These are phyloP conservation scores for Daubentonia madagascariensis DNA, from an alignment of 2,113 vertebrate species.

Conservation along the genomic window DNA sequence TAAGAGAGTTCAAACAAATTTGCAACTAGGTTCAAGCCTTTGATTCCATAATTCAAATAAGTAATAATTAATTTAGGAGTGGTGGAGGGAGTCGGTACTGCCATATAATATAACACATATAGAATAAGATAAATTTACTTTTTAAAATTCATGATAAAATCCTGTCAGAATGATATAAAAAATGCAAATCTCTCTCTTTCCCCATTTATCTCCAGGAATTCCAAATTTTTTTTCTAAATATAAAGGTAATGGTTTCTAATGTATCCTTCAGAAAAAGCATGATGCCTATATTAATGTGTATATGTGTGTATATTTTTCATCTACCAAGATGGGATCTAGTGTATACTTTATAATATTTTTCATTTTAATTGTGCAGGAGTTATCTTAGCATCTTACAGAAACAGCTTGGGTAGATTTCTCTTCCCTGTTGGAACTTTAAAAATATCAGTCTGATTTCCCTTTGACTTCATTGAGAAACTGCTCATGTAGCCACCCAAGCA, in stretches of 20 bases:
- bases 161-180: neutral
- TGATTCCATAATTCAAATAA: slow-evolving; percentile 24
- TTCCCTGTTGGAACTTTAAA: neutral
- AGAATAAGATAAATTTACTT: neutral
- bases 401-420: neutral
- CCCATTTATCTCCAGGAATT: neutral
- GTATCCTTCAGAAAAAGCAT: neutral
- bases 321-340: neutral
- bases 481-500: neutral
- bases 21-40: neutral
- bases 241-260: neutral
- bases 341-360: neutral
- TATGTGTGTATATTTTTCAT: neutral
- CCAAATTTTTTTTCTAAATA: neutral
- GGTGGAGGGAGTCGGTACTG: neutral
- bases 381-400: neutral
- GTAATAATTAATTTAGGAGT: neutral
- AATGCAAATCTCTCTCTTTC: neutral
- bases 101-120: neutral
- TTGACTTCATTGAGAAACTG: slow-evolving; percentile 33
- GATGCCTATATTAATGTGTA: neutral
- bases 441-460: neutral
- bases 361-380: neutral
- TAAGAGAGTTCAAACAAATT: neutral
- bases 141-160: slow-evolving; percentile 32